Conservation (phyloP, 1,140 invertebrate genomes). For the Bicyclus anynana region DNA sequence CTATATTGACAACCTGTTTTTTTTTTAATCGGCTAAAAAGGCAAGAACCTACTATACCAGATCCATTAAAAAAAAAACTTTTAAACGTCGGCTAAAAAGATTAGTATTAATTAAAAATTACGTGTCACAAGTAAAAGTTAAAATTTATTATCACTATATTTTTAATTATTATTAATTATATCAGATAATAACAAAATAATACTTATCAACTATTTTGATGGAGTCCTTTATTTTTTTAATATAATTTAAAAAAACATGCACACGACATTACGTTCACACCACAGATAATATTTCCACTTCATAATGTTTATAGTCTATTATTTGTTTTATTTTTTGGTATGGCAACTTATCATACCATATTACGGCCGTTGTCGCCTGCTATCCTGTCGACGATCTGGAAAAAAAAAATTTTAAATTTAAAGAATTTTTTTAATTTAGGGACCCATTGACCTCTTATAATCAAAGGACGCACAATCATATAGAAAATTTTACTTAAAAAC, state of each 20-base stretch:
- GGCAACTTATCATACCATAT: conserved; percentile 71
- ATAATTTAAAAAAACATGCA: neutral
- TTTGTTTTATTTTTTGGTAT: conserved; percentile 39
- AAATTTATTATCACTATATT: conserved; percentile 13
- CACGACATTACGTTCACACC: conserved; percentile 16
- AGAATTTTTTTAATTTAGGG: too few species aligned
- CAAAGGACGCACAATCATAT: too few species aligned
- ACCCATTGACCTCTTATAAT: too few species aligned
- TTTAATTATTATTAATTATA: conserved; percentile 2
- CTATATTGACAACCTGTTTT: too few species aligned
- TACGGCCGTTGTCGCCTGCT: conserved; percentile 65
- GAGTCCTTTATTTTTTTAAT: conserved; percentile 10
- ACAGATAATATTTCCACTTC: conserved; percentile 36
- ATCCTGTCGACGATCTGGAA: conserved; percentile 63
- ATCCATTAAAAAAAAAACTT: too few species aligned
- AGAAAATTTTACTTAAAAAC: too few species aligned
- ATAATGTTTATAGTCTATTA: conserved; percentile 30
- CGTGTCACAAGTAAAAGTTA: conserved; percentile 1
- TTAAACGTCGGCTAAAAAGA: neutral
- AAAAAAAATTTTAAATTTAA: conserved; percentile 18
- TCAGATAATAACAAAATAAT: conserved; percentile 27
- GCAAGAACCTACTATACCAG: too few species aligned
- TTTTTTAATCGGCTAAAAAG: neutral
- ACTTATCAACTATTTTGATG: conserved; percentile 22
- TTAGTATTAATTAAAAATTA: neutral